A percentile compares a stretch with the other conserved stretches of the same genome.
These are phyloP conservation scores for Pteronotus mesoamericanus DNA, from an alignment of 2,797 vertebrate genomes.

Conservation along the genomic window DNA sequence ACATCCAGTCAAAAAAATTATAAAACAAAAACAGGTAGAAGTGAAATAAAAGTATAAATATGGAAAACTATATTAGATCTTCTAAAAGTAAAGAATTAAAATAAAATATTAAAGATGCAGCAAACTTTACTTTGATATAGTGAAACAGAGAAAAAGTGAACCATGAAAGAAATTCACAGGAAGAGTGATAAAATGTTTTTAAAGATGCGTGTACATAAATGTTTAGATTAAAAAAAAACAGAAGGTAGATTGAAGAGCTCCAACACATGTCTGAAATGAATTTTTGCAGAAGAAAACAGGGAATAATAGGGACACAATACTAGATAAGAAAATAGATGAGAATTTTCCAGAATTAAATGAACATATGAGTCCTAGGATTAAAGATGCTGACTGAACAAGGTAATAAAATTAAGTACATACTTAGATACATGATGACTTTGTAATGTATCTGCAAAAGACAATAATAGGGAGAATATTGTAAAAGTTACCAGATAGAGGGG, in stretches of 20 bases:
- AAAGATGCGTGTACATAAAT: neutral
- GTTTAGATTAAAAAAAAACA: neutral
- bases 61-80: neutral
- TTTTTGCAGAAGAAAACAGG: neutral
- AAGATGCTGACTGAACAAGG: neutral
- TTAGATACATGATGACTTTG: neutral
- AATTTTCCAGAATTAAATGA: constrained; percentile 1
- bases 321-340: neutral
- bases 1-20: neutral
- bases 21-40: neutral
- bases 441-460: neutral
- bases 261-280: neutral
- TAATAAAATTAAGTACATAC: neutral
- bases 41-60: neutral
- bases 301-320: neutral
- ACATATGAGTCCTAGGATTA: neutral
- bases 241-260: neutral
- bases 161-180: neutral
- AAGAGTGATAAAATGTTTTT: neutral
- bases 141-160: neutral
- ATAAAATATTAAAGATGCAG: neutral
- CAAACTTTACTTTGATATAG: neutral
- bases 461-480: neutral
- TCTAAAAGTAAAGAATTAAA: neutral
- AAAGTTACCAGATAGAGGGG: neutral